Base-by-base conservation (phyloP, 2,113 vertebrate species). In the Hippocampus abdominalis region DNA sequence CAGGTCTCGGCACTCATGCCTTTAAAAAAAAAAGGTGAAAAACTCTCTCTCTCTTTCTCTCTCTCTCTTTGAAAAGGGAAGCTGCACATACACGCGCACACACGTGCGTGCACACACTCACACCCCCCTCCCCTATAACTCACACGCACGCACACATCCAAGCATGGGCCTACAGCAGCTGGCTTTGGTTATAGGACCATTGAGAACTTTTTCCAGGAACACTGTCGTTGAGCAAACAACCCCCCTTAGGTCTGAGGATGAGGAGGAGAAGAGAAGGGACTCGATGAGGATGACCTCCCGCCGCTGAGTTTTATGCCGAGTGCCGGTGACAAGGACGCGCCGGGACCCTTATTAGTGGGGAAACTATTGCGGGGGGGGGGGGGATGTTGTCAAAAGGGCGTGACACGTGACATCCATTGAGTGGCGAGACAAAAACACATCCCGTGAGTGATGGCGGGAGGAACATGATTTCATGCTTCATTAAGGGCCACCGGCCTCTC, bases 1-100 rank as follows among this genome's bases (percentile, higher is more conserved):
- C 96, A 95, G 79, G 94, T 93, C 93, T 98, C 95, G 72, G 93
- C 94, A 91, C 97, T 96, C 97, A 98, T 97, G 92, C 92, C 94
- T 94, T 88, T 83, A 73, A 64, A 84, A 71, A 81, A 63, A 79
- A 80, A 70, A 80, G 81, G 69, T 62, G 87, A 83, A 86, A 89
- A 87, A 84, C 84, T 49, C 71, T 75, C 79, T 69, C 82, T 77
- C 76, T 76, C 69, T 67, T 79, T 71, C 42, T 68, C 60, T 49
- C 44, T 71, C 48, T 27, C 76, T 75, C 71, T 76, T 67, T 81
- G 77, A 70, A 73, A 78, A 79, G 73, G 75, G 80, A 77, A 82
- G 79, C 77, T 25, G 25, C 64, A 18, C 40, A 53, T 71, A 59
- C 68, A 32, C 76, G 64, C 49, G 54, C 78, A 49, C 72, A 59